These are phyloP conservation scores for Sinopyrophorus schimmeli DNA, from an alignment of 2,888 invertebrate genomes.

Conservation along the genomic window DNA sequence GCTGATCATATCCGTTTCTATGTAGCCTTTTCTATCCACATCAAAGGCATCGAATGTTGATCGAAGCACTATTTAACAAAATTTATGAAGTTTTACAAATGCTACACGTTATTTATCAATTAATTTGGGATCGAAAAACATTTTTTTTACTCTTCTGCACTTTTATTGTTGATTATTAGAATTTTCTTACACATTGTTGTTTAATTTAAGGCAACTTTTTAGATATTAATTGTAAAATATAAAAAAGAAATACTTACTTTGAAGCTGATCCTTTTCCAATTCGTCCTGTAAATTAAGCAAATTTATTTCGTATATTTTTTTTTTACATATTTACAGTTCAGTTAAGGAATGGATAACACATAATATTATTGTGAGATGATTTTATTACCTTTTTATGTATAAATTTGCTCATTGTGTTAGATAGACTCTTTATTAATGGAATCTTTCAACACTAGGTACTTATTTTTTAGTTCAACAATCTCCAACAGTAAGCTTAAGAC, in stretches of 20 bases:
- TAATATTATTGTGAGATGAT: too few species aligned
- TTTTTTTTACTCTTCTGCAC: slow-evolving; percentile 55
- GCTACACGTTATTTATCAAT: slow-evolving; percentile 47
- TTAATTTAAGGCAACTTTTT: slow-evolving; percentile 51
- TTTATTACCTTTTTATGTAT: too few species aligned
- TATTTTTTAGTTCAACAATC: too few species aligned
- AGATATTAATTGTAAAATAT: background rate
- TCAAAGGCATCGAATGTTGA: slow-evolving; percentile 93
- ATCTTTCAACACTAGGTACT: too few species aligned
- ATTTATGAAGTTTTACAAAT: slow-evolving; percentile 58
- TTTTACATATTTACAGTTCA: too few species aligned
- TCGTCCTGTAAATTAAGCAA: slow-evolving; percentile 67
- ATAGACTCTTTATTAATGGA: too few species aligned
- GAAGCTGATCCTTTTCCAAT: slow-evolving; percentile 74
- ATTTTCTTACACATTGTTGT: slow-evolving; percentile 42
- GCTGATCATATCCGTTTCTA: slow-evolving; percentile 80
- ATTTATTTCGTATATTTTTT: too few species aligned
- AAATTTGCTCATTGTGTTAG: too few species aligned
- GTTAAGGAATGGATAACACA: too few species aligned
- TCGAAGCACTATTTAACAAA: slow-evolving; percentile 68
- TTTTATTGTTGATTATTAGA: slow-evolving; percentile 5
- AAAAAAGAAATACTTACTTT: slow-evolving; percentile 63
- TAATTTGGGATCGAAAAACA: background rate
- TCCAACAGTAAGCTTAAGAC: slow-evolving; percentile 11
- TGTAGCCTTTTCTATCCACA: slow-evolving; percentile 81